Percentiles rank a stretch among this genome's conserved stretches.
Conservation (phyloP, 2,888 invertebrate species). For the Ochlodes sylvanus region DNA sequence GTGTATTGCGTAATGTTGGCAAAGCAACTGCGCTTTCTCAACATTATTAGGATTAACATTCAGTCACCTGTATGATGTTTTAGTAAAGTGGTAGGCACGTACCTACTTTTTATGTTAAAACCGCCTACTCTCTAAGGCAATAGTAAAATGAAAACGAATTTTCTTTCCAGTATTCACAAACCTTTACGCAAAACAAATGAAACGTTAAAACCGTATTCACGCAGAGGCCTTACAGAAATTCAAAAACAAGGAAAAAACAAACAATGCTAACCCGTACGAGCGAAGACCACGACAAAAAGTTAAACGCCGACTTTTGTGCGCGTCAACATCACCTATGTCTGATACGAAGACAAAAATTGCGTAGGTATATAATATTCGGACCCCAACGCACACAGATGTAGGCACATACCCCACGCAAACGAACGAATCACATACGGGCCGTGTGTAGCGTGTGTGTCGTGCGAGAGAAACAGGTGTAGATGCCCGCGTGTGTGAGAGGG, state of each 20-base stretch:
- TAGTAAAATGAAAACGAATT: background rate
- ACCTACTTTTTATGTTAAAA: too few relatives aligned
- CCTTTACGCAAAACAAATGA: constrained; percentile 2
- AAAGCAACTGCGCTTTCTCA: too few relatives aligned
- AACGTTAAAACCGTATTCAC: constrained; percentile 29
- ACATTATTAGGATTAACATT: too few relatives aligned
- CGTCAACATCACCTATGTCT: constrained; percentile 49
- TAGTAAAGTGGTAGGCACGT: too few relatives aligned
- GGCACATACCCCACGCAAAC: constrained; percentile 60
- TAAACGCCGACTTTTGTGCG: constrained; percentile 47
- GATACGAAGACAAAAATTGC: constrained; percentile 70
- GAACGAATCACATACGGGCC: constrained; percentile 56
- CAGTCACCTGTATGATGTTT: too few relatives aligned
- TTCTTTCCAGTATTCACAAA: background rate
- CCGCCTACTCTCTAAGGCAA: background rate
- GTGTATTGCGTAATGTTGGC: too few relatives aligned
- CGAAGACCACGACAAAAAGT: constrained; percentile 49
- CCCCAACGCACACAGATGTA: constrained; percentile 71
- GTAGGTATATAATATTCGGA: constrained; percentile 77
- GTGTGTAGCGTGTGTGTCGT: constrained; percentile 74
- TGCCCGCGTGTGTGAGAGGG: constrained; percentile 66
- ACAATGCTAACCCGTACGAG: constrained; percentile 49
- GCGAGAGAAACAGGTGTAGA: constrained; percentile 69
- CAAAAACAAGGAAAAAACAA: constrained; percentile 46
- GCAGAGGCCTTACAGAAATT: constrained; percentile 42